Evolutionary conservation across 2,888 invertebrate species (phyloP), one percentile per base, ranked within the genome.

Genomic region (Protophormia terraenovae): DNA sequence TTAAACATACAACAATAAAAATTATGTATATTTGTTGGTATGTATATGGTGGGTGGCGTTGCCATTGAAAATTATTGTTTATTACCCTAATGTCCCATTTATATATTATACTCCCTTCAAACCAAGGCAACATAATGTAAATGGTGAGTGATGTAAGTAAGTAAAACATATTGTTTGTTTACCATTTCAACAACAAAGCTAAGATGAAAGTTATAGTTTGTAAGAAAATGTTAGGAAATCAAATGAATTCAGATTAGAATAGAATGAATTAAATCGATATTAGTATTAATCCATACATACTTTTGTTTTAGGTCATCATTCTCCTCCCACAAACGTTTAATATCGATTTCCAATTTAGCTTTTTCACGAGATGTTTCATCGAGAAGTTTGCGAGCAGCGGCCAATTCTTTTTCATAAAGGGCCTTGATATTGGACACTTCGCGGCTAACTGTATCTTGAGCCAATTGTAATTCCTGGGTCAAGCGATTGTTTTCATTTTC

Each of bases 311-410:
- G 93, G 87, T 98, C 98, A 89, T 97, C 97, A 89, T 96, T 96
- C 91, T 97, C 97, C 89, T 97, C 97, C 93, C 95, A 96, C 84
- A 97, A 94, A 86, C 97, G 96, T 93, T 97, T 97, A 72, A 96
- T 95, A 91, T 99, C 98, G 89, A 99, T 97, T 93, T 98, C 98
- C 78, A 99, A 93, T 91, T 97, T 97, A 14, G 98, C 98, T 93
- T 98, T 97, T 90, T 99, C 98, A 87, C 96, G 95, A 45, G 98
- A 96, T 8, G 97, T 97, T 88, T 98, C 98, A 91, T 99, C 99
- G 88, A 99, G 94, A 24, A 98, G 93, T 91, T 96, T 97, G 86
- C 99, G 94, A 22, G 98, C 97, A 89, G 98, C 98, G 71, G 96
- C 95, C 86, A 99, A 93, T 93, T 99, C 99, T 92, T 96, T 95